Base-by-base conservation (phyloP, 2,888 invertebrate genomes). In the Nomada fabriciana region DNA sequence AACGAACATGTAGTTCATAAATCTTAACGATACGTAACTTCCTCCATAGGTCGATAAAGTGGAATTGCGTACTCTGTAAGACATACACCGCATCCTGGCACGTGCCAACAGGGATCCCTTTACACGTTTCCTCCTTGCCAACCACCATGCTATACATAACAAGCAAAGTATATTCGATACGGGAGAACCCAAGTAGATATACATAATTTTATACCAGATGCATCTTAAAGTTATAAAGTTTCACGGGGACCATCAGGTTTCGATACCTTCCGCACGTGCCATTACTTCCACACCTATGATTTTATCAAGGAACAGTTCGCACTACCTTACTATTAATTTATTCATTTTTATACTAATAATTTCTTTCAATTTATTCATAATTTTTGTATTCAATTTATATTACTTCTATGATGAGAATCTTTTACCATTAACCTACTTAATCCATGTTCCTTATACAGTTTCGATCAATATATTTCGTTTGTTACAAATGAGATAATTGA, bases 21-120 rank as follows among this genome's bases (percentile, higher is more conserved):
- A 70, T 59, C 68, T 64, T 29, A 4, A 42, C 29, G 29, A 67
- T 42, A 25, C 50, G 43, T 36, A 69, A 60, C 53, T 65, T 65
- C 50, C 57, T 43, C 18, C 10, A 9, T 47, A 18, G 52, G 77
- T 70, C 59, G 57, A 80, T 72, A 57, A 61, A 61, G 25, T 20
- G 43, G 55, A 61, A 76, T 78, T 47, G 64, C 61, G 29, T 50
- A 70, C 69, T 25, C 20, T 67, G 70, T 47, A 75, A 74, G 82
- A 79, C 68, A 74, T 20, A 18, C 67, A 71, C n/a, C 79, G 82
- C 82, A 89, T 90, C 88, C 88, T 90, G 89, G 85, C 90, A 89
- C 90, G 90, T 89, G 90, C 86, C 89, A 81, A 23, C 43, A 60
- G 78, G 86, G 85, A 88, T 90, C 89, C 80, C 83, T 80, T 86